phyloP scores from a whole-genome alignment of 2,888 invertebrate species.

The Odontocolon sp. region DNA sequence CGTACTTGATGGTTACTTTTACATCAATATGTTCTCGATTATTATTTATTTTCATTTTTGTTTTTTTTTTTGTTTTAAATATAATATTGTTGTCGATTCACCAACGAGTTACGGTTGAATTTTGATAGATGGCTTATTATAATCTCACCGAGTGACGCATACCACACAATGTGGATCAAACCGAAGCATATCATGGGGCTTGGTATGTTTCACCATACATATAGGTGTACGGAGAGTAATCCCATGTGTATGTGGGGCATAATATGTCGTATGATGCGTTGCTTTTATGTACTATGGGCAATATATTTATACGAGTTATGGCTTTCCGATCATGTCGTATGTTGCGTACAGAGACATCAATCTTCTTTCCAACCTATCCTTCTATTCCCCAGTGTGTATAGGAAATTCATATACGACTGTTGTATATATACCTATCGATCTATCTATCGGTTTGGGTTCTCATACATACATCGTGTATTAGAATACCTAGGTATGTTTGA shows the following conservation, averaged over 20 bases:
- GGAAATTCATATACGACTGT: neutral
- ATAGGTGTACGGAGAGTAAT: conserved; percentile 38
- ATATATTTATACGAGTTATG: conserved; percentile 68
- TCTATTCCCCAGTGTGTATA: conserved; percentile 27
- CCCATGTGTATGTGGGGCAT: conserved; percentile 17
- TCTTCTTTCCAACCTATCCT: conserved; percentile 59
- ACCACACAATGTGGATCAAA: conserved; percentile 46
- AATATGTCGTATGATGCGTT: conserved; percentile 34
- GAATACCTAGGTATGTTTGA: conserved; percentile 16
- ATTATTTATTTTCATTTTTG: neutral
- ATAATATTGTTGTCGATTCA: conserved; percentile 28
- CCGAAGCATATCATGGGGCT: conserved; percentile 16
- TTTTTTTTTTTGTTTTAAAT: conserved; percentile 2
- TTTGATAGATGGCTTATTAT: conserved; percentile 50
- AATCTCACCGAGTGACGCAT: conserved; percentile 52
- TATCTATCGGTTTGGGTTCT: conserved; percentile 17
- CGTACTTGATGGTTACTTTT: neutral
- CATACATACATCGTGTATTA: conserved; percentile 42
- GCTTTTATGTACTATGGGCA: conserved; percentile 62
- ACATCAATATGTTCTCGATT: neutral
- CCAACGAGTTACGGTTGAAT: conserved; percentile 37
- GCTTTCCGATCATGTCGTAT: conserved; percentile 66
- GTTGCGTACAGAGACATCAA: conserved; percentile 64
- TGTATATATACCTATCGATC: neutral
- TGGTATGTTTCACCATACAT: neutral